A percentile compares a stretch with the other conserved stretches of the same genome.
Evolutionary conservation across 2,113 vertebrate species (phyloP).

Genomic region (Rutilus rutilus): DNA sequence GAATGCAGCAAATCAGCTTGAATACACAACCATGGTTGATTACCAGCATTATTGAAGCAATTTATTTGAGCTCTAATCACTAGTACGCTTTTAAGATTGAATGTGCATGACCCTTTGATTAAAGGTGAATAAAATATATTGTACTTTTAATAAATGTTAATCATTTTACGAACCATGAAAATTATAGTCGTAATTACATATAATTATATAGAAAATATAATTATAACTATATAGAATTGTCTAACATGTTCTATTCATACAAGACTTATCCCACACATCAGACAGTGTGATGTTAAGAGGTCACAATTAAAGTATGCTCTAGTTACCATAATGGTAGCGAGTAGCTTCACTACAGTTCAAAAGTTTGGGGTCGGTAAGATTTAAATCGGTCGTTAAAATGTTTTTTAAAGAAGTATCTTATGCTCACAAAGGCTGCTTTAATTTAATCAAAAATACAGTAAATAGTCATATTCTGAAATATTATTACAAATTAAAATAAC

Average conservation of each 20-base stretch:
- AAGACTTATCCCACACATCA: not conserved
- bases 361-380: not conserved
- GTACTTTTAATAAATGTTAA: not conserved
- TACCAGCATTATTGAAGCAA: conserved; percentile 58
- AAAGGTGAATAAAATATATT: not conserved
- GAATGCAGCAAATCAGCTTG: conserved; percentile 68
- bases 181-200: not conserved
- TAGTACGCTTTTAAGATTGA: not conserved
- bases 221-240: not conserved
- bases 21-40: conserved; percentile 71
- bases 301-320: too few relatives aligned
- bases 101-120: not conserved
- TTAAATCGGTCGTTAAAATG: too few relatives aligned
- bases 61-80: conserved; percentile 2
- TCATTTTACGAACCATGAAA: not conserved
- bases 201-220: not conserved
- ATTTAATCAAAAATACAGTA: not conserved
- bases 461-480: too few relatives aligned
- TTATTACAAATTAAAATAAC: too few relatives aligned
- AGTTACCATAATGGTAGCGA: not conserved
- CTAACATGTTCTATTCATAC: not conserved
- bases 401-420: not conserved
- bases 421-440: not conserved
- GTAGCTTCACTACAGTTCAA: not conserved
- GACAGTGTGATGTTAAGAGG: not conserved